These are phyloP conservation scores for Melipona beecheii DNA, from an alignment of 2,888 invertebrate genomes.

Conservation along the genomic window DNA sequence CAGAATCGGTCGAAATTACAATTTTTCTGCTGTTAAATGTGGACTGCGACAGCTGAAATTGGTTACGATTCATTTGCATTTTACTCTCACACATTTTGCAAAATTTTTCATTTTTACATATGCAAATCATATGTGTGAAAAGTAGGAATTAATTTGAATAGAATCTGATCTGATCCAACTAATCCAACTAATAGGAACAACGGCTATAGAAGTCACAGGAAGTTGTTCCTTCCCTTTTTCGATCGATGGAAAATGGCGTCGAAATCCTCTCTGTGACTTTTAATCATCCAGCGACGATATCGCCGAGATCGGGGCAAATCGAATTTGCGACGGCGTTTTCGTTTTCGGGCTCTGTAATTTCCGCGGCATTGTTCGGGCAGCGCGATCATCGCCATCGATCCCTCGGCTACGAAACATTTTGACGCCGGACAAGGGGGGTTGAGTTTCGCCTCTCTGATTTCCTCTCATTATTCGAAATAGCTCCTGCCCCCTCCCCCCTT, in stretches of 20 bases:
- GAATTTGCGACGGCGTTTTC: background rate
- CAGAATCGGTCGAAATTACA: too few species aligned
- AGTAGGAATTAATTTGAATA: too few species aligned
- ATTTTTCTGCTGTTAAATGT: too few species aligned
- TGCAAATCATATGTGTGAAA: too few species aligned
- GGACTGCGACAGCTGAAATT: too few species aligned
- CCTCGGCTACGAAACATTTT: background rate
- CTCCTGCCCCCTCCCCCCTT: background rate
- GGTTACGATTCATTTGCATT: too few species aligned
- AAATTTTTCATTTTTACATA: too few species aligned
- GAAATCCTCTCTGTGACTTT: background rate
- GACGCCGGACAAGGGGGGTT: background rate
- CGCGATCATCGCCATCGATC: slow-evolving; percentile 5
- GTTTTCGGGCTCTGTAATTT: background rate
- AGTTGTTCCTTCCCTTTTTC: too few species aligned
- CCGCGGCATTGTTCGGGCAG: background rate
- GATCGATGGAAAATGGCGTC: background rate
- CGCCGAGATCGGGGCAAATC: background rate
- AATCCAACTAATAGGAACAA: too few species aligned
- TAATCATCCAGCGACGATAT: background rate
- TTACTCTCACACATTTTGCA: too few species aligned
- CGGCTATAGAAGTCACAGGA: too few species aligned
- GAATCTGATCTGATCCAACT: too few species aligned
- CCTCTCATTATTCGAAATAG: background rate
- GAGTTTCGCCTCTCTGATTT: slow-evolving; percentile 4